These are phyloP conservation scores for Bombycilla garrulus DNA, from an alignment of 2,113 vertebrate species.

Conservation along the genomic window DNA sequence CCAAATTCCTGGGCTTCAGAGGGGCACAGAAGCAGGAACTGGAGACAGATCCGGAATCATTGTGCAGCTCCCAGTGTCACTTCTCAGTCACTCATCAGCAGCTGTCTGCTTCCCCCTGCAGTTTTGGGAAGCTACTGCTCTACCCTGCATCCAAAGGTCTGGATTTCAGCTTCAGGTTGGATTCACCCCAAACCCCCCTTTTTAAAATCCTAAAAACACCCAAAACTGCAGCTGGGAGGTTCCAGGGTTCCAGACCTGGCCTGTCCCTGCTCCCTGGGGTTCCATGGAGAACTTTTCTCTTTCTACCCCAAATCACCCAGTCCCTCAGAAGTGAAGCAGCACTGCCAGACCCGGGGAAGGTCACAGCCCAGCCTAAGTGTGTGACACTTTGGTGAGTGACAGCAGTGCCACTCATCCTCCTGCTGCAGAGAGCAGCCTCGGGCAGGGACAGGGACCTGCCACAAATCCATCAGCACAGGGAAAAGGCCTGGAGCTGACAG, in stretches of 20 bases:
- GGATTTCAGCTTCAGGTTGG: background rate
- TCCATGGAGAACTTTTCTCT: background rate
- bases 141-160: background rate
- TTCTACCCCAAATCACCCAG: background rate
- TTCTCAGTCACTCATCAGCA: background rate
- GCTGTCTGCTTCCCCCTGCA: slow-evolving; percentile 69
- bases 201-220: background rate
- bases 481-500: background rate
- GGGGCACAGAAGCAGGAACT: background rate
- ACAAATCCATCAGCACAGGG: background rate
- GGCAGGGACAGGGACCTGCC: background rate
- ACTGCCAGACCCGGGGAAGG: background rate
- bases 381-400: background rate
- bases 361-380: background rate
- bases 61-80: background rate
- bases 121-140: slow-evolving; percentile 39
- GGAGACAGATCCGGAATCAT: background rate
- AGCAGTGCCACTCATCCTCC: background rate
- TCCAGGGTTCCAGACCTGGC: background rate
- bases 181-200: background rate
- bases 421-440: background rate
- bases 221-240: background rate
- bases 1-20: background rate
- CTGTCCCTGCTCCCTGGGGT: background rate
- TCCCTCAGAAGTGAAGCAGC: background rate